Conservation (phyloP, 2,888 invertebrate genomes). For the Lycia hirtaria region DNA sequence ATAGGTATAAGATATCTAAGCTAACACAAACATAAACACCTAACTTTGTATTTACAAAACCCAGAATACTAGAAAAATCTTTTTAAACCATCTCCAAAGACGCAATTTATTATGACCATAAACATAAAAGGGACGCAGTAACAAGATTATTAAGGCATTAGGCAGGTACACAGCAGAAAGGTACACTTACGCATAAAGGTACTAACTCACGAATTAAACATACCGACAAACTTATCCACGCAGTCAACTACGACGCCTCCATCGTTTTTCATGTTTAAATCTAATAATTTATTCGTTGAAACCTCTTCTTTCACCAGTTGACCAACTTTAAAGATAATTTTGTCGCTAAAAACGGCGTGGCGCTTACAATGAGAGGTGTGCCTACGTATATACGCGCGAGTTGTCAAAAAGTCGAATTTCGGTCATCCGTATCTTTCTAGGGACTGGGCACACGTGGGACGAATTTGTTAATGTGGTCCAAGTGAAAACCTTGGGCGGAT, state of each 20-base stretch:
- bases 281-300: not conserved
- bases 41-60: too few relatives aligned
- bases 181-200: constrained; percentile 20
- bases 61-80: not conserved
- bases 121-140: constrained; percentile 33
- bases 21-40: too few relatives aligned
- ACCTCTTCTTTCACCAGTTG: not conserved
- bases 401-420: constrained; percentile 44
- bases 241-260: not conserved
- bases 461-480: constrained; percentile 30
- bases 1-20: too few relatives aligned
- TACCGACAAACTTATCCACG: not conserved
- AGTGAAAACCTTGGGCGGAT: not conserved
- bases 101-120: constrained; percentile 23
- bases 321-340: not conserved
- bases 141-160: constrained; percentile 39
- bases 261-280: not conserved
- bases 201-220: constrained; percentile 15
- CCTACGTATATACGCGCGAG: constrained; percentile 29
- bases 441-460: constrained; percentile 41
- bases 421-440: constrained; percentile 47
- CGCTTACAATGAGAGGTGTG: constrained; percentile 30
- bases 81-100: constrained; percentile 10
- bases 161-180: constrained; percentile 16
- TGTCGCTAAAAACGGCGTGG: not conserved